Evolutionary conservation across 2,797 vertebrate species (phyloP).

Genomic region (Euthynnus affinis): DNA sequence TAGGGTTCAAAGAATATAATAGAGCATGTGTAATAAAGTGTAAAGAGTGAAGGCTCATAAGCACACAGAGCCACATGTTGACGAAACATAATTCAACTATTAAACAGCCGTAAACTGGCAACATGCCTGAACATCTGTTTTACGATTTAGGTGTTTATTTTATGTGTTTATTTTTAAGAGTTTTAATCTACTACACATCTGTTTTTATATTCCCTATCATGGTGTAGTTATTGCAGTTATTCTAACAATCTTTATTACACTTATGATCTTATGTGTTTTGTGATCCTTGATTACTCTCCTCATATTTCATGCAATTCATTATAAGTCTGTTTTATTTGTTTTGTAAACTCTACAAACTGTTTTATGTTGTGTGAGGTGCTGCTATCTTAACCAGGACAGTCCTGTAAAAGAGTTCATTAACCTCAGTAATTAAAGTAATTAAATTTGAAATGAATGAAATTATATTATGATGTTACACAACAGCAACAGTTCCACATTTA

Average conservation of each 20-base stretch:
- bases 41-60: neutral
- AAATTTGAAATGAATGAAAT: neutral
- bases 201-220: neutral
- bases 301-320: neutral
- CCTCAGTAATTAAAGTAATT: neutral
- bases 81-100: neutral
- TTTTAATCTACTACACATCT: neutral
- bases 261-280: neutral
- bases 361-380: neutral
- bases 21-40: neutral
- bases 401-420: neutral
- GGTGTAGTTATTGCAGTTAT: neutral
- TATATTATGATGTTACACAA: neutral
- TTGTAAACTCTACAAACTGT: neutral
- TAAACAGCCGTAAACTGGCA: conserved; percentile 1
- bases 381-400: neutral
- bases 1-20: neutral
- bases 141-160: neutral
- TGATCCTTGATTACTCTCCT: neutral
- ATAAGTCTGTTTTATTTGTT: neutral
- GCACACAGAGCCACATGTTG: neutral
- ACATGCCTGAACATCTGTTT: neutral
- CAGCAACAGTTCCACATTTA: neutral
- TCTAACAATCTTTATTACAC: neutral
- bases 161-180: neutral